These are phyloP conservation scores for Perognathus longimembris DNA, from an alignment of 2,113 vertebrate species.

Conservation along the genomic window DNA sequence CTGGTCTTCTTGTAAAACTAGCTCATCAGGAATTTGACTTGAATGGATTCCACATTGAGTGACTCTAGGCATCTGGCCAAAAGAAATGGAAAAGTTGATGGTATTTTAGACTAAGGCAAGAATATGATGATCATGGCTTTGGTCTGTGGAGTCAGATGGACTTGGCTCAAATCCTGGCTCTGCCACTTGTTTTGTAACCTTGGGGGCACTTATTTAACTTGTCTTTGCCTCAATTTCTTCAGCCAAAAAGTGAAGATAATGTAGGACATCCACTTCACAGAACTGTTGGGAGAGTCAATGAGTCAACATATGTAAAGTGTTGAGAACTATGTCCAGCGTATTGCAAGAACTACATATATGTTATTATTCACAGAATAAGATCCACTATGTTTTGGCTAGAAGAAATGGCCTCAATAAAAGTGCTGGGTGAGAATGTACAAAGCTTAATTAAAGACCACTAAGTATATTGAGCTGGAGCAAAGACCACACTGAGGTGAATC, in stretches of 20 bases:
- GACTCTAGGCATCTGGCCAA: slow-evolving; percentile 27
- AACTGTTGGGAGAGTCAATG: neutral
- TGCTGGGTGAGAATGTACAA: neutral
- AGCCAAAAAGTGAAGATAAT: neutral
- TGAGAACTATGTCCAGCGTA: neutral
- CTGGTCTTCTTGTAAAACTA: neutral
- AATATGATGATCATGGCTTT: neutral
- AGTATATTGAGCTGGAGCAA: neutral
- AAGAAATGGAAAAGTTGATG: slow-evolving; percentile 51
- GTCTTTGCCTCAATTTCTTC: slow-evolving; percentile 27
- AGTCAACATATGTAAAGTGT: neutral
- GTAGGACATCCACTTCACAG: neutral
- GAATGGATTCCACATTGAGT: slow-evolving; percentile 26
- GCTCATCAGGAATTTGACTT: slow-evolving; percentile 20
- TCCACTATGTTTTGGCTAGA: neutral
- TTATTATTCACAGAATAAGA: neutral
- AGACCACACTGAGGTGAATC: neutral
- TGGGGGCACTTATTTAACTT: slow-evolving; percentile 2
- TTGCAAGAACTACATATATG: neutral
- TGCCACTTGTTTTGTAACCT: slow-evolving; percentile 18
- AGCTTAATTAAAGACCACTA: neutral
- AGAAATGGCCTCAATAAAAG: neutral
- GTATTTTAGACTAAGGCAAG: neutral
- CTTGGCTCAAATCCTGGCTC: slow-evolving; percentile 16
- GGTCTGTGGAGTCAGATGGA: neutral